phyloP scores from a whole-genome alignment of 2,888 invertebrate genomes.

The Noctua janthina region DNA sequence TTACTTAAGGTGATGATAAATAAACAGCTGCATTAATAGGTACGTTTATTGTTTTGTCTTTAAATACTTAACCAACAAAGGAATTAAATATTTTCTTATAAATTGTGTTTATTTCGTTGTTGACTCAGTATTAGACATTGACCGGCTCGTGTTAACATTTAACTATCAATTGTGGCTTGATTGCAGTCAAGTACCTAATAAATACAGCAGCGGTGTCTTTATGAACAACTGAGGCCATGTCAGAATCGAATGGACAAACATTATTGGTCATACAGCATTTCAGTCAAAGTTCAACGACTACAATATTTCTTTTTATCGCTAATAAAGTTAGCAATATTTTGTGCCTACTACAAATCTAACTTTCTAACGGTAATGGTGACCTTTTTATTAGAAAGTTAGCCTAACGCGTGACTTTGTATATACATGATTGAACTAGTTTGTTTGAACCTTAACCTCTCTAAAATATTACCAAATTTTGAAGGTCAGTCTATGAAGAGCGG shows the following conservation, averaged over 20 bases:
- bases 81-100: not conserved
- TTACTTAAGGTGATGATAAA: conserved; percentile 1
- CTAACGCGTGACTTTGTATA: too few relatives aligned
- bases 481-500: too few relatives aligned
- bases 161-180: conserved; percentile 20
- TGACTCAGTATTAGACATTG: conserved; percentile 28
- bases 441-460: not conserved
- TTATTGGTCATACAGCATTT: not conserved
- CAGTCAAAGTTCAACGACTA: conserved; percentile 14
- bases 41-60: not conserved
- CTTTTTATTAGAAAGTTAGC: conserved; percentile 16
- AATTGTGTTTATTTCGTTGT: conserved; percentile 5
- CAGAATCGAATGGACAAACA: too few relatives aligned
- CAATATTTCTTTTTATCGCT: not conserved
- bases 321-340: not conserved
- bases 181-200: conserved; percentile 13
- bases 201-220: conserved; percentile 9
- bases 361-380: not conserved
- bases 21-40: not conserved
- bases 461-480: too few relatives aligned
- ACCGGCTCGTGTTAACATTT: conserved; percentile 20
- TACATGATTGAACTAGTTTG: too few relatives aligned
- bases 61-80: not conserved
- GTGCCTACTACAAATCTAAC: not conserved
- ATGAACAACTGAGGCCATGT: too few relatives aligned